Conservation (phyloP, 2,888 invertebrate genomes). For the Acanthosepion lycidas region DNA sequence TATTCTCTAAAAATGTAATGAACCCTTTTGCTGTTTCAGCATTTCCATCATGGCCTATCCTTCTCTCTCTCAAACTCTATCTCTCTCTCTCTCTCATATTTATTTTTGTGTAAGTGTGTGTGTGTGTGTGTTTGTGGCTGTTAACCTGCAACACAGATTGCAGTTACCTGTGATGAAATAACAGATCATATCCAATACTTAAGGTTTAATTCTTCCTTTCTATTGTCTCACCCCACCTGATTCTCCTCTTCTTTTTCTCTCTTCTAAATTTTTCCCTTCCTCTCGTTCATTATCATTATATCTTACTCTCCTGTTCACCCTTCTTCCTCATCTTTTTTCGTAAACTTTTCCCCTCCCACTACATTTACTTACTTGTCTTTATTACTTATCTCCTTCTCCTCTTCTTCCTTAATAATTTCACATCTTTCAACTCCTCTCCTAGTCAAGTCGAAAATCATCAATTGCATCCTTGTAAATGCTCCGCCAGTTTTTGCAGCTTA, state of each 20-base stretch:
- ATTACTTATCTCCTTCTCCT: not conserved
- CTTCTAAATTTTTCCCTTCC: too few species aligned
- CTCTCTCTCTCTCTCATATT: too few species aligned
- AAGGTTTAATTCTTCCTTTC: not conserved
- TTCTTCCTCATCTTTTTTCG: not conserved
- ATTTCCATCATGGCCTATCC: not conserved
- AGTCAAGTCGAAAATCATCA: not conserved
- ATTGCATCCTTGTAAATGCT: conserved; percentile 7
- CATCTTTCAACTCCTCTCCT: not conserved
- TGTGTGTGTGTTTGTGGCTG: not conserved
- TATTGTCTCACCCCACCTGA: too few species aligned
- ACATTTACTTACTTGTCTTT: not conserved
- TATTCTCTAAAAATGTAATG: not conserved
- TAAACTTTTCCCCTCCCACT: not conserved
- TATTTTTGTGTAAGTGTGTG: too few species aligned
- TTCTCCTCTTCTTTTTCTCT: not conserved
- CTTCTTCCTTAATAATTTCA: not conserved
- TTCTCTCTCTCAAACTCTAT: not conserved
- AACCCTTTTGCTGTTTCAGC: not conserved
- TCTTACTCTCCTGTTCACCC: not conserved
- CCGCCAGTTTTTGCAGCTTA: not conserved
- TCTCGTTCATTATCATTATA: not conserved
- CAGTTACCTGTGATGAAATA: not conserved
- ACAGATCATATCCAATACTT: not conserved
- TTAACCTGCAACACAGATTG: not conserved